These are phyloP conservation scores for Stylophora pistillata DNA, from an alignment of 64 coral and sea anemone genomes.

Conservation along the genomic window DNA sequence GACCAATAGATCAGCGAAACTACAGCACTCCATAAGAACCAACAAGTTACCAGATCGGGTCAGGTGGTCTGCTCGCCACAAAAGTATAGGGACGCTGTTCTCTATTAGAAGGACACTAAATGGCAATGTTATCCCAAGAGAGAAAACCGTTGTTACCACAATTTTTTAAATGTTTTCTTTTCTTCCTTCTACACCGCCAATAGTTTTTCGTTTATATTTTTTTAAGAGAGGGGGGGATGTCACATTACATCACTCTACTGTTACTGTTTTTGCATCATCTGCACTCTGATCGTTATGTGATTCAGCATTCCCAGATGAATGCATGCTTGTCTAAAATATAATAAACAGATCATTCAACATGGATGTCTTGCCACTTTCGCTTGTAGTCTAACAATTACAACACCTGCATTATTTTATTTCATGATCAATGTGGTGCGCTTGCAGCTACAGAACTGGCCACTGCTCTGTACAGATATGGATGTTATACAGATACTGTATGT, in stretches of 20 bases:
- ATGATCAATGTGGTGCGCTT: not conserved
- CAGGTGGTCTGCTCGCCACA: not conserved
- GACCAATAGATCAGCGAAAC: not conserved
- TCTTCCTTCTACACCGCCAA: not conserved
- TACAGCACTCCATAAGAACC: not conserved
- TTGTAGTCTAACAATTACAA: no score
- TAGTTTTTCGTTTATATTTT: not conserved
- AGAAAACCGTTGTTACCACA: slow-evolving; percentile 14
- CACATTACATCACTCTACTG: slow-evolving; percentile 2
- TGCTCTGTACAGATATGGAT: no score
- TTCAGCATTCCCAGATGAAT: not conserved
- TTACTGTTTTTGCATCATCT: slow-evolving; percentile 17
- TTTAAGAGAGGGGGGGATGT: not conserved
- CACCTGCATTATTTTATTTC: no score
- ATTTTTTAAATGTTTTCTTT: not conserved
- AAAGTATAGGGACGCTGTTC: slow-evolving; percentile 6
- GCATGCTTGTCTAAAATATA: not conserved
- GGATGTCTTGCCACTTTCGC: not conserved
- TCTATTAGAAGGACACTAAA: not conserved
- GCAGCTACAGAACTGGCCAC: no score
- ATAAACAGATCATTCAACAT: not conserved
- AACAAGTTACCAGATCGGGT: not conserved
- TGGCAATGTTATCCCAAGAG: not conserved
- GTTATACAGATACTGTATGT: no score
- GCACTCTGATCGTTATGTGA: not conserved